phyloP scores from a whole-genome alignment of 2,797 vertebrate genomes.

The Lophius americanus region DNA sequence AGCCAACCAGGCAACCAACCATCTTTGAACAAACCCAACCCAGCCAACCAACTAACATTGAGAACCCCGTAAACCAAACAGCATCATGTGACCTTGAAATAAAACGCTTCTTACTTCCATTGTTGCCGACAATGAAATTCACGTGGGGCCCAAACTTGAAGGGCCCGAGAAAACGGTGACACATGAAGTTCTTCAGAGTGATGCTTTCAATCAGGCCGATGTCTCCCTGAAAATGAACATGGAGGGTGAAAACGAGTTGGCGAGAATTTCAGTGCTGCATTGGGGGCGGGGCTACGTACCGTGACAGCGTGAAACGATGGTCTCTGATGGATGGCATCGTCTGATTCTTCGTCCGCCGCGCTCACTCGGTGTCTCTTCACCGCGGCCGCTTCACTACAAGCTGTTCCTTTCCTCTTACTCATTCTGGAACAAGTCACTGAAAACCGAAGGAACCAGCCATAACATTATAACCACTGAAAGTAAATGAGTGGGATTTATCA shows the following conservation, averaged over 20 bases:
- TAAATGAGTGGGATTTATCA: no score
- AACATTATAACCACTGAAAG: not conserved
- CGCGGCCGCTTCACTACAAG: slow-evolving; percentile 11
- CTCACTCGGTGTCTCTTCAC: slow-evolving; percentile 34
- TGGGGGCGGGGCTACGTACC: slow-evolving; percentile 12
- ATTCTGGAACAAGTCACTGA: slow-evolving; percentile 48
- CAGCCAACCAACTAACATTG: no score
- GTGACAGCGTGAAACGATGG: slow-evolving; percentile 10
- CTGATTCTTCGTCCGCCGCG: slow-evolving; percentile 10
- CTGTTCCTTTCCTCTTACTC: slow-evolving; percentile 55
- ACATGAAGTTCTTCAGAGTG: slow-evolving; percentile 92
- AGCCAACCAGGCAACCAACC: no score
- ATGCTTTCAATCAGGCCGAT: slow-evolving; percentile 86
- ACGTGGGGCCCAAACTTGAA: slow-evolving; percentile 92
- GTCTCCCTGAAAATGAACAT: slow-evolving; percentile 39
- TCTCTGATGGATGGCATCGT: slow-evolving; percentile 9
- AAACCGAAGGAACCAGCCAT: slow-evolving; percentile 9
- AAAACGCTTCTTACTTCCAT: slow-evolving; percentile 51
- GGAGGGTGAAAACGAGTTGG: not conserved
- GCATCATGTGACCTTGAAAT: not conserved
- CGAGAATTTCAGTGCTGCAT: not conserved
- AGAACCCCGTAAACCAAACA: not conserved
- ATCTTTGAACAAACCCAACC: no score
- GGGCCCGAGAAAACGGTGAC: slow-evolving; percentile 88
- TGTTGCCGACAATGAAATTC: slow-evolving; percentile 83